These are phyloP conservation scores for Toxostoma redivivum DNA, from an alignment of 2,113 vertebrate genomes.

Conservation along the genomic window DNA sequence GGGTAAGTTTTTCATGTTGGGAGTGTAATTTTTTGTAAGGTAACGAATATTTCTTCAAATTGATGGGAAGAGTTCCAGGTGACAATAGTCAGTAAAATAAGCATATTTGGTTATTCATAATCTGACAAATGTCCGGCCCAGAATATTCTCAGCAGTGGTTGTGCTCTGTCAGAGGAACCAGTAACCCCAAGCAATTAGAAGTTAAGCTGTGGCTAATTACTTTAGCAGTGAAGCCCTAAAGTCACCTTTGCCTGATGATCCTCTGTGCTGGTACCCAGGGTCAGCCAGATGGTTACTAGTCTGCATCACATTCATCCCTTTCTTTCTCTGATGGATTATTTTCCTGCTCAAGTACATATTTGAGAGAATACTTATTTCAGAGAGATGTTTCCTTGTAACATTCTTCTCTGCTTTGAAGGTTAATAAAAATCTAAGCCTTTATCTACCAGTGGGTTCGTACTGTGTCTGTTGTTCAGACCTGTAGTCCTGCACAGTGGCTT, in stretches of 20 bases:
- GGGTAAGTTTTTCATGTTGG: not conserved
- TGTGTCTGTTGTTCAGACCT: not conserved
- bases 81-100: not conserved
- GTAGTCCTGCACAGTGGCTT: not conserved
- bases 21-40: not conserved
- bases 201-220: not conserved
- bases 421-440: not conserved
- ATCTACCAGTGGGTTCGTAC: accelerated
- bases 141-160: not conserved
- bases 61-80: not conserved
- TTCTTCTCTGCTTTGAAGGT: not conserved
- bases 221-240: not conserved
- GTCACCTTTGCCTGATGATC: not conserved
- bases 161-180: not conserved
- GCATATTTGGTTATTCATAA: not conserved
- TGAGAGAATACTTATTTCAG: not conserved
- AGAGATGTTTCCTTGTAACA: not conserved
- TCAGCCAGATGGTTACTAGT: not conserved
- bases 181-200: not conserved
- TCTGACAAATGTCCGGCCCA: not conserved
- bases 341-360: not conserved
- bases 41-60: not conserved
- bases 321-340: not conserved
- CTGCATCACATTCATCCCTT: not conserved
- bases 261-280: not conserved